Percentiles rank a stretch among this genome's conserved stretches.
phyloP scores from a whole-genome alignment of 2,797 vertebrate genomes.

The Siniperca scherzeri region DNA sequence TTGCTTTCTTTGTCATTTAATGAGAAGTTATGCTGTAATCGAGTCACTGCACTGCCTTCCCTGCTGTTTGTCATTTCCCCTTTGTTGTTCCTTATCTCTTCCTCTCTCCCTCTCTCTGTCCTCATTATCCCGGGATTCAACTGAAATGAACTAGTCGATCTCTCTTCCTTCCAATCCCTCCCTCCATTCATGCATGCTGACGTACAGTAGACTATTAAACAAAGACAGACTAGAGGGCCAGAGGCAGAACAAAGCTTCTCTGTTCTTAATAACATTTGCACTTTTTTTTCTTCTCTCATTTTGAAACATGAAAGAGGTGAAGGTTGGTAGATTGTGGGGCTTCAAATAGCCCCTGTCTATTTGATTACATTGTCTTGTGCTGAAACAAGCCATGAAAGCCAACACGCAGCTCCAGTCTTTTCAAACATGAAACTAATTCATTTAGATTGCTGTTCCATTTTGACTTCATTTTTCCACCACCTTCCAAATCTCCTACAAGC shows the following conservation, averaged over 20 bases:
- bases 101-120: slow-evolving; percentile 42
- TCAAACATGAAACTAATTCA: slow-evolving; percentile 61
- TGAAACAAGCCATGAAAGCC: slow-evolving; percentile 58
- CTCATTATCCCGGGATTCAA: slow-evolving; percentile 66
- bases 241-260: slow-evolving; percentile 62
- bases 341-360: slow-evolving; percentile 68
- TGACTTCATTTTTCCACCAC: slow-evolving; percentile 44
- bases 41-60: slow-evolving; percentile 60
- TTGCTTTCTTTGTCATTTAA: slow-evolving; percentile 66
- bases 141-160: slow-evolving; percentile 65
- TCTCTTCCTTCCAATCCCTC: slow-evolving; percentile 28
- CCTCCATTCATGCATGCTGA: slow-evolving; percentile 38
- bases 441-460: slow-evolving; percentile 54
- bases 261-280: slow-evolving; percentile 59
- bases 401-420: slow-evolving; percentile 39
- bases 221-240: slow-evolving; percentile 38
- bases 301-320: slow-evolving; percentile 68
- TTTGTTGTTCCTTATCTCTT: slow-evolving; percentile 68
- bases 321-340: slow-evolving; percentile 55
- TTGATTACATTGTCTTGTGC: slow-evolving; percentile 65
- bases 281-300: slow-evolving; percentile 59
- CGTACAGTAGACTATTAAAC: slow-evolving; percentile 63
- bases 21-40: slow-evolving; percentile 73
- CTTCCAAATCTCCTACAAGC: slow-evolving; percentile 23
- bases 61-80: slow-evolving; percentile 70